Conservation (phyloP, 2,113 vertebrate genomes). For the Struthio camelus region DNA sequence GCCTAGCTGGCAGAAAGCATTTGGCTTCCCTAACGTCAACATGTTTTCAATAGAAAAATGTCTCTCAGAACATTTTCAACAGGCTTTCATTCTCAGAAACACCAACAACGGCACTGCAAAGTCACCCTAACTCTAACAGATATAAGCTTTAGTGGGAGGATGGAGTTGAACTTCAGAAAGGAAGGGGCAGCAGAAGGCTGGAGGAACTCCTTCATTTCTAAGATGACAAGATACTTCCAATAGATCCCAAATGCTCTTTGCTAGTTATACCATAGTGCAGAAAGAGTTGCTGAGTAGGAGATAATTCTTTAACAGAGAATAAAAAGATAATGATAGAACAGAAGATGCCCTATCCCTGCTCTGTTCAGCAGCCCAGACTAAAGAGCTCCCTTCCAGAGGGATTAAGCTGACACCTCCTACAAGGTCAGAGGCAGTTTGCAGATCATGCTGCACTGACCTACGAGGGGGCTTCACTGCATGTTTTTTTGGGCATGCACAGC, state of each 20-base stretch:
- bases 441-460: not conserved
- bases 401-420: not conserved
- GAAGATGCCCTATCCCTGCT: not conserved
- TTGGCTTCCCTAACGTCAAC: fast-evolving
- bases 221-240: not conserved
- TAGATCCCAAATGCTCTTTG: not conserved
- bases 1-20: not conserved
- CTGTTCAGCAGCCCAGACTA: not conserved
- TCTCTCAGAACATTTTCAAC: not conserved
- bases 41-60: not conserved
- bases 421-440: not conserved
- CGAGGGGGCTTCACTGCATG: not conserved
- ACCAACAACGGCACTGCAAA: not conserved
- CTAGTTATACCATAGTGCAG: not conserved
- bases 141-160: fast-evolving
- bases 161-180: not conserved
- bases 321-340: not conserved
- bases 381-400: not conserved
- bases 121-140: not conserved
- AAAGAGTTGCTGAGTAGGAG: not conserved
- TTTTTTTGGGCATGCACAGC: not conserved
- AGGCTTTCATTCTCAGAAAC: not conserved
- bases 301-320: not conserved
- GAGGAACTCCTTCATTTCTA: fast-evolving
- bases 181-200: not conserved